Percentiles rank a stretch among this genome's conserved stretches.
Evolutionary conservation across 1,140 invertebrate species (phyloP).

Genomic region (Zaprionus lachaisei): DNA sequence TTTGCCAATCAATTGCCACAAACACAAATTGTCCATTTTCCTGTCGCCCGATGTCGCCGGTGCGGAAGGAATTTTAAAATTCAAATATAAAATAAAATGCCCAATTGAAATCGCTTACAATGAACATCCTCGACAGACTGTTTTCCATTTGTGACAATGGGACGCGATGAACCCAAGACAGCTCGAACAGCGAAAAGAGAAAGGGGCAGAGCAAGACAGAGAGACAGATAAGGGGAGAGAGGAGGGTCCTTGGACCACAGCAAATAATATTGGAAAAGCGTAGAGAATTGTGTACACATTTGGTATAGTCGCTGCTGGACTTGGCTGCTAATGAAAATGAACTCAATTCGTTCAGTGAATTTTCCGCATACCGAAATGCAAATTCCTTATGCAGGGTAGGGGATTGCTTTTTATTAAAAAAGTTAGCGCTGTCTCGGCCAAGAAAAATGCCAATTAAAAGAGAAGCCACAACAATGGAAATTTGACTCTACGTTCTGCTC

Average conservation of each 20-base stretch:
- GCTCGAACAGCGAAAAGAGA: slow-evolving; percentile 13
- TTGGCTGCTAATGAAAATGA: slow-evolving; percentile 80
- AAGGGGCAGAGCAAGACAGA: not conserved
- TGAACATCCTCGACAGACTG: slow-evolving; percentile 57
- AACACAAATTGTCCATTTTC: slow-evolving; percentile 84
- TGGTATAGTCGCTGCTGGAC: slow-evolving; percentile 61
- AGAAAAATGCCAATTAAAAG: slow-evolving; percentile 67
- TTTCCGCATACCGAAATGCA: slow-evolving; percentile 56
- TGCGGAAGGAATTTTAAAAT: slow-evolving; percentile 84
- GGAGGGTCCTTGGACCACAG: slow-evolving; percentile 51
- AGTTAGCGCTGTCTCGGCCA: slow-evolving; percentile 38
- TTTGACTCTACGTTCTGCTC: slow-evolving; percentile 35
- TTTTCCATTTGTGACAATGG: slow-evolving; percentile 57
- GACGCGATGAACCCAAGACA: slow-evolving; percentile 69
- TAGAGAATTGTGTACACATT: slow-evolving; percentile 77
- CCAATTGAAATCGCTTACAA: slow-evolving; percentile 81
- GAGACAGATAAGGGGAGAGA: not conserved
- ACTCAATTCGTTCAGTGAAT: slow-evolving; percentile 50
- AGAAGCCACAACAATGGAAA: slow-evolving; percentile 42
- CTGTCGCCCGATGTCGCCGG: slow-evolving; percentile 72
- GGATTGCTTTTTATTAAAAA: slow-evolving; percentile 73
- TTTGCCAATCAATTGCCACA: slow-evolving; percentile 84
- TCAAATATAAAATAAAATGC: slow-evolving; percentile 84
- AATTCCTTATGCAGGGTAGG: slow-evolving; percentile 28
- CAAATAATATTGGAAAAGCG: slow-evolving; percentile 82